These are phyloP conservation scores for Geopemphigus sp. DNA, from an alignment of 1,140 invertebrate species.

Conservation along the genomic window DNA sequence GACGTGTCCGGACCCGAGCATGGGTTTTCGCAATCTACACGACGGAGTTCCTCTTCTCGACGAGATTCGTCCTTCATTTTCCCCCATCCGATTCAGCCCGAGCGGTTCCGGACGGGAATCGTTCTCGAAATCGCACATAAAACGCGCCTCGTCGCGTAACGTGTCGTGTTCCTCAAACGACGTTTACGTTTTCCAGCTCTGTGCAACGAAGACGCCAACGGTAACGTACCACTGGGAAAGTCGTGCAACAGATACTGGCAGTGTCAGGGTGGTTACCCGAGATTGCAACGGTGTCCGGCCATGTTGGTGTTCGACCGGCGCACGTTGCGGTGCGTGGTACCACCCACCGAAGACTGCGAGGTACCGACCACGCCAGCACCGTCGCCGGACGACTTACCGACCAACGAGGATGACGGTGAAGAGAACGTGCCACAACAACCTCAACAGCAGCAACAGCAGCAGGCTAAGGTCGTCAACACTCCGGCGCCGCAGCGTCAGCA, in stretches of 20 bases:
- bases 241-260: slow-evolving; percentile 92
- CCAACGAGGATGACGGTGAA: slow-evolving; percentile 50
- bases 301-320: slow-evolving; percentile 85
- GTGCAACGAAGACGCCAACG: slow-evolving; percentile 84
- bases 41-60: too few species aligned
- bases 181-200: slow-evolving; percentile 64
- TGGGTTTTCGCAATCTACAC: too few species aligned
- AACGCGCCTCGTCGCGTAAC: too few species aligned
- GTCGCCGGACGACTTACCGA: slow-evolving; percentile 58
- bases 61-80: too few species aligned
- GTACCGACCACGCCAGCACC: slow-evolving; percentile 72
- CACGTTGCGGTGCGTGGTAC: slow-evolving; percentile 79
- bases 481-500: slow-evolving; percentile 54
- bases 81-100: too few species aligned
- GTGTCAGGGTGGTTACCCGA: slow-evolving; percentile 87
- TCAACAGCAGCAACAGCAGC: slow-evolving; percentile 50
- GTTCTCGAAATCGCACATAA: too few species aligned
- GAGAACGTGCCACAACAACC: slow-evolving; percentile 51
- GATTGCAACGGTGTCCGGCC: slow-evolving; percentile 82
- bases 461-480: slow-evolving; percentile 54
- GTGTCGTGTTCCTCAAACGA: too few species aligned
- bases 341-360: slow-evolving; percentile 83
- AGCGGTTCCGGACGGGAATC: too few species aligned
- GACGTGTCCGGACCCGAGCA: too few species aligned
- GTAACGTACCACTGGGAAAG: slow-evolving; percentile 75